A percentile compares a stretch with the other conserved stretches of the same genome.
phyloP scores from a whole-genome alignment of 2,113 vertebrate genomes.

The Lanius collurio region DNA sequence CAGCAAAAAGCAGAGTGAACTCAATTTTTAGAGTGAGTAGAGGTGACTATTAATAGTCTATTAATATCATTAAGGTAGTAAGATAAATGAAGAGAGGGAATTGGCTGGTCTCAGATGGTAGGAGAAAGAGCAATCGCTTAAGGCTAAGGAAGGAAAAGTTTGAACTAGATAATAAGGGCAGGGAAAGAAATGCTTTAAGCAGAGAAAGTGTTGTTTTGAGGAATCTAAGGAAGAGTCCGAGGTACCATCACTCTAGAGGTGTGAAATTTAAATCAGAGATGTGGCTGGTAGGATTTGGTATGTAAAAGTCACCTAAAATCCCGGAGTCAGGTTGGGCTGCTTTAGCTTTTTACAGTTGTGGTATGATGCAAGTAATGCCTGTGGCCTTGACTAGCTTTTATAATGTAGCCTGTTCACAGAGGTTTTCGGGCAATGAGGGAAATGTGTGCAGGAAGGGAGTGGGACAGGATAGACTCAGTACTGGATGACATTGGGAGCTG shows the following conservation, averaged over 20 bases:
- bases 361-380: background rate
- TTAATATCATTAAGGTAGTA: constrained; percentile 61
- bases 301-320: background rate
- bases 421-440: background rate
- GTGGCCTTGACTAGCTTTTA: background rate
- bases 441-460: background rate
- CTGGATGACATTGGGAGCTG: background rate
- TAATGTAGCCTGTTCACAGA: background rate
- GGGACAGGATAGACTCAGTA: background rate
- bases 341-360: background rate
- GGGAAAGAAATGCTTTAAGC: constrained; percentile 20
- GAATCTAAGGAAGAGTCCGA: background rate
- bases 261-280: background rate
- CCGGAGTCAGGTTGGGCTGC: background rate
- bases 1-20: constrained; percentile 57
- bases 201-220: background rate
- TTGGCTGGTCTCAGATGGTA: constrained; percentile 56
- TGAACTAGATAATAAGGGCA: constrained; percentile 52
- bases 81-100: constrained; percentile 66
- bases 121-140: constrained; percentile 3
- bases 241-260: background rate
- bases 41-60: constrained; percentile 59
- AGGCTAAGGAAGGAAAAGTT: constrained; percentile 54
- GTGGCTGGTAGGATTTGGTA: background rate
- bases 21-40: constrained; percentile 56